Percentiles rank a stretch among this genome's conserved stretches.
Evolutionary conservation across 2,888 invertebrate species (phyloP).

Genomic region (Pachliopta kotzebuea): DNA sequence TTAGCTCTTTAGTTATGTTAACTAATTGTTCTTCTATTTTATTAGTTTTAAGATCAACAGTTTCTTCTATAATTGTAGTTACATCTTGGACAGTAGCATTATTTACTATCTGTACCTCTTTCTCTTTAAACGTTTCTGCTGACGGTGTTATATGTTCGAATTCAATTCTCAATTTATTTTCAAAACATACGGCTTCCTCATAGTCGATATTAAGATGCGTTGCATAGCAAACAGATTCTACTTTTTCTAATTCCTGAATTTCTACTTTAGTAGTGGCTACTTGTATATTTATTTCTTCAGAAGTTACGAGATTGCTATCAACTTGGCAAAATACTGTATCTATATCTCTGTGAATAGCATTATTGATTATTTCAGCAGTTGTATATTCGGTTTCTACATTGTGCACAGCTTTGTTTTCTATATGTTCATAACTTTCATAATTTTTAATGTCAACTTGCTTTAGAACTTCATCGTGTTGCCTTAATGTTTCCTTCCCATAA

Average conservation of each 20-base stretch:
- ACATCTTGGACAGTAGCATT: constrained; percentile 4
- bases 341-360: constrained; percentile 4
- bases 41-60: background rate
- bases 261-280: background rate
- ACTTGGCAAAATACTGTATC: background rate
- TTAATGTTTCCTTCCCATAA: background rate
- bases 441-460: background rate
- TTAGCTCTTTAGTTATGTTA: background rate
- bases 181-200: background rate
- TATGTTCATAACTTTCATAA: too few species aligned
- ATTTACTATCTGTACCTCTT: background rate
- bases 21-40: background rate
- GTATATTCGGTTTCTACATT: background rate
- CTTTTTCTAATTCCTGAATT: background rate
- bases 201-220: background rate
- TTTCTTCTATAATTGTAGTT: constrained; percentile 1
- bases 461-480: background rate
- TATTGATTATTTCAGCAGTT: constrained; percentile 6
- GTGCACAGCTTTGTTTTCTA: constrained; percentile 1
- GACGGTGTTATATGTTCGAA: background rate
- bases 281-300: background rate
- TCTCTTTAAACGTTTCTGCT: background rate
- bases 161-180: background rate
- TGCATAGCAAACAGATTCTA: background rate
- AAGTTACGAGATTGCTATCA: background rate